Evolutionary conservation across 2,888 invertebrate genomes (phyloP).

Genomic region (Sipunculus nudus): DNA sequence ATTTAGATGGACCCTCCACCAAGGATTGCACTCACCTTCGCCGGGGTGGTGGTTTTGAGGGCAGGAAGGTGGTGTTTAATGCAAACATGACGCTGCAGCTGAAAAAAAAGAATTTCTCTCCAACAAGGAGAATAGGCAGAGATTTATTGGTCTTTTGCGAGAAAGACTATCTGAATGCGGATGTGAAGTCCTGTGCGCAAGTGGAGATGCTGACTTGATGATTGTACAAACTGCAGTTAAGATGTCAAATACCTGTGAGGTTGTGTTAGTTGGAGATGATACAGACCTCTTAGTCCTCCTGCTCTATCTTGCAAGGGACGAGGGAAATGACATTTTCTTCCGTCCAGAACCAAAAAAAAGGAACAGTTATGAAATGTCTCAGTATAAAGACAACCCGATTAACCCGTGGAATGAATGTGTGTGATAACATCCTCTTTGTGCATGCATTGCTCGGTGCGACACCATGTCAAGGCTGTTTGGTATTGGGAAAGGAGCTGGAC

Average conservation of each 20-base stretch:
- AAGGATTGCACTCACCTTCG: constrained; percentile 42
- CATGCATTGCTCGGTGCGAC: constrained; percentile 2
- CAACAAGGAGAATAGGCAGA: constrained; percentile 42
- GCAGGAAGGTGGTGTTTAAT: constrained; percentile 29
- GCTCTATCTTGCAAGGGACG: not conserved
- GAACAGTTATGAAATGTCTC: not conserved
- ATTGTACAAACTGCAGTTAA: constrained; percentile 40
- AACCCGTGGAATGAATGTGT: not conserved
- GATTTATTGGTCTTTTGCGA: constrained; percentile 34
- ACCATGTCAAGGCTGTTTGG: not conserved
- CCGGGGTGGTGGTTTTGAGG: constrained; percentile 23
- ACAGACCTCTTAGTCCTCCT: constrained; percentile 45
- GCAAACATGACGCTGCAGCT: constrained; percentile 24
- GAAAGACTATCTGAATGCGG: constrained; percentile 17
- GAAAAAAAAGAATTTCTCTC: constrained; percentile 42
- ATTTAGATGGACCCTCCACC: constrained; percentile 27
- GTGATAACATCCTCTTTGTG: not conserved
- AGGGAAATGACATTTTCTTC: not conserved
- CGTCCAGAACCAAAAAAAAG: not conserved
- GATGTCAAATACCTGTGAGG: constrained; percentile 5
- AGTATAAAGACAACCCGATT: not conserved
- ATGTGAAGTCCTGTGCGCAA: constrained; percentile 26
- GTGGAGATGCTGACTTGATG: constrained; percentile 43
- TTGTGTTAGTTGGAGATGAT: constrained; percentile 44
- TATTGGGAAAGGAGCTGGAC: not conserved